Base-by-base conservation (phyloP, 35 echinoderm and acorn worm genomes). In the Heliocidaris erythrogramma region DNA sequence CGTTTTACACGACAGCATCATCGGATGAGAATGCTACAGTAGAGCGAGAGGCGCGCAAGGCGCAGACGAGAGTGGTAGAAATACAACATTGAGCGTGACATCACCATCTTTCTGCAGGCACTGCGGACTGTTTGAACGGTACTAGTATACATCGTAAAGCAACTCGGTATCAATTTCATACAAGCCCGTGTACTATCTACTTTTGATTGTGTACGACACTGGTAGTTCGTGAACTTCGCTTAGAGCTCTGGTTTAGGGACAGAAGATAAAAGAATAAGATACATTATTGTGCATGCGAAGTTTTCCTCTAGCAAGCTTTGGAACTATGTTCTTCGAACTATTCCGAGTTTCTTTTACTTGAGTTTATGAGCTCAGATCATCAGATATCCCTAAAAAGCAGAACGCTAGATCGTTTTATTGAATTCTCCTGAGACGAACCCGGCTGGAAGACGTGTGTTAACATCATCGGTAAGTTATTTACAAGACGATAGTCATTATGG, bases 21-120 rank as follows among this genome's bases (percentile, higher is more conserved):
- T 78, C 65, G 65, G 65, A 27, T 78, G 65, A n/a, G 65, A 78
- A 78, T 78, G 65, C 65, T 78, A 78, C 65, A 78, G 65, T 78
- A 7, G 65, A 21, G 5, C n/a, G 65, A 21, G 5, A 78, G 65
- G 65, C 21, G 65, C 21, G 65, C 65, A 29, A 78, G 65, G 65
- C 21, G 65, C 21, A n/a, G 65, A 78, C 21, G 65, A 24, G 65
- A 24, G 65, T 78, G 65, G 65, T 78, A 78, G 65, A 78, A 78
- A 78, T 78, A 8, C 65, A 78, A 78, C 65, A 78, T 21, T 78
- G 27, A 8, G 65, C 65, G 65, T 78, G 65, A n/a, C 65, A 78
- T 78, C 7, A 24, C 17, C 65, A n/a, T 78, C 65, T 78, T 78
- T 78, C 65, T 78, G 4, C 65, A n/a, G 65, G 65, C 65, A 78